Base-by-base conservation (phyloP, 1,140 invertebrate genomes). In the Papilio polyxenes region DNA sequence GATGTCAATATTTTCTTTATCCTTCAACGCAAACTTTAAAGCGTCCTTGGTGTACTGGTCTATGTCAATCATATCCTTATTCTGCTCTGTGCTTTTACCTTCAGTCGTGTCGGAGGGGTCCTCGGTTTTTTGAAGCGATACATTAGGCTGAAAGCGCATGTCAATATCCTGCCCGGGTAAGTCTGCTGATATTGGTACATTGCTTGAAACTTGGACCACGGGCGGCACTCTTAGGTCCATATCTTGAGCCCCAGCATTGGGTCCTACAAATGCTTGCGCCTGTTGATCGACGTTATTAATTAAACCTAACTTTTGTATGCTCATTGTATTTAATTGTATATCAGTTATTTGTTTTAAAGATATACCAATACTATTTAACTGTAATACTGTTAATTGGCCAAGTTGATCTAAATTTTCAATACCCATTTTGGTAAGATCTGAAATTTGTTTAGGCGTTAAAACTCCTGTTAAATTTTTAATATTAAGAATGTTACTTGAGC, bases 321-420 rank as follows among this genome's bases (percentile, higher is more conserved):
- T 95, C 91, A 95, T 94, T 13, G 95, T 95, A 88, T 95, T 96
- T 51, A 95, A 89, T 88, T 96, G 95, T 82, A 96, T 95, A 89
- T 96, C 95, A 49, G 95, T 95, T 37, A 96, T 95, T 89, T 96
- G 95, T 86, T 93, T 93, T 77, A 95, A 88, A 4, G 95, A 95
- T 51, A 96, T 91, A 9, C 95, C 95, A 85, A 95, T 94, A 85
- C 95, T 94, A 84, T 95, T 96, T 62, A 96, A 84, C 85, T 96
- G 95, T 20, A 95, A 93, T 82, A 96, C 95, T 49, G 95, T 96
- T 17, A 96, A 90, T 86, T 95, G 95, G 82, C 95, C 92, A 82
- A 96, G 87, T 85, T 96, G 95, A 85, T 96, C 95, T 87, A 96
- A 89, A 89, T 95, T 95, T 77, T 94, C 95, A 75, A 96, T 95